Conservation (phyloP, 2,113 vertebrate genomes). For the Sardina pilchardus region DNA sequence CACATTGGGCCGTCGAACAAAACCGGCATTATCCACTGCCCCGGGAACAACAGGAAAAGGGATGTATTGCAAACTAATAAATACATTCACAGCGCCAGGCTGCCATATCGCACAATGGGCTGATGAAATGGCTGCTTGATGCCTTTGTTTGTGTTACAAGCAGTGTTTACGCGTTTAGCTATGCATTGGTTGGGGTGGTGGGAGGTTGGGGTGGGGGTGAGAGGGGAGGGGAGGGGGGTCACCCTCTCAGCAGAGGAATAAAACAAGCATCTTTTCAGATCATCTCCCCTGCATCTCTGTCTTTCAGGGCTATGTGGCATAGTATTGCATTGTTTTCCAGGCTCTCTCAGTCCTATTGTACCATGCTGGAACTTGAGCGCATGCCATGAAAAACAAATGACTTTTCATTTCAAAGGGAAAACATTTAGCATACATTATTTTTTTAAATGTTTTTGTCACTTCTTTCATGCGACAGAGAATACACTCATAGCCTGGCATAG, state of each 20-base stretch:
- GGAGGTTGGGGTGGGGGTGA: slow-evolving; percentile 38
- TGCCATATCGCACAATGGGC: slow-evolving; percentile 75
- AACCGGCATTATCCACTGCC: slow-evolving; percentile 74
- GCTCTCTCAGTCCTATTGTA: background rate
- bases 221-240: slow-evolving; percentile 18
- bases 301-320: background rate
- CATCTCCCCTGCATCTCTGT: background rate
- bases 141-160: slow-evolving; percentile 75
- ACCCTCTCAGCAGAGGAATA: background rate
- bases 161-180: slow-evolving; percentile 72
- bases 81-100: slow-evolving; percentile 72
- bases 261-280: slow-evolving; percentile 11
- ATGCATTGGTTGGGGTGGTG: slow-evolving; percentile 45
- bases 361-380: background rate
- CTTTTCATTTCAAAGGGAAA: background rate
- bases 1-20: slow-evolving; percentile 76
- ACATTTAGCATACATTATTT: background rate
- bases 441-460: background rate
- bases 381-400: background rate
- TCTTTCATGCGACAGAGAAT: background rate
- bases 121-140: slow-evolving; percentile 74
- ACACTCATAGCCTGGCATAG: too few species aligned
- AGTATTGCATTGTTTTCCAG: background rate
- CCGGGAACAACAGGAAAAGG: slow-evolving; percentile 73
- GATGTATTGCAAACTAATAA: slow-evolving; percentile 78